Base-by-base conservation (phyloP, 2,797 vertebrate genomes). In the Aldrovandia affinis region DNA sequence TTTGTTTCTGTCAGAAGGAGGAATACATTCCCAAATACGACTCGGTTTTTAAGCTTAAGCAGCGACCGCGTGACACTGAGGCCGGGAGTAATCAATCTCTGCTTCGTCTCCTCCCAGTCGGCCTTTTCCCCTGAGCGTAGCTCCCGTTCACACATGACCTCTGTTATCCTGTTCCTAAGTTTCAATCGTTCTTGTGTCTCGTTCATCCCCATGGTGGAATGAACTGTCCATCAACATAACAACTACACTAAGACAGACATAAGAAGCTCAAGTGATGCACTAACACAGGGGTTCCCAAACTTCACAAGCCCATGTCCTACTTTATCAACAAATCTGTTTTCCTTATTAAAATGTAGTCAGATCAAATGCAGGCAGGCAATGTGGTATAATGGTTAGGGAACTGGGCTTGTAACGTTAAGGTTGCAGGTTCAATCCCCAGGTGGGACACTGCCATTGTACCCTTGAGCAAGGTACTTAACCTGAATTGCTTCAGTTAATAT, bases 51-150 rank as follows among this genome's bases (percentile, higher is more conserved):
- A 75, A 22, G 70, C 44, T 36, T 33, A 36, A 44, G 20, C 22
- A 44, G 36, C 70, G 25, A 4, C 39, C 39, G 14, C 25, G 20
- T 75, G 70, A 75, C 70, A 75, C 22, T 8, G 70, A 75, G 70
- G 70, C 28, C 6, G 22, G 70, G 39, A 75, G 70, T 75, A 44
- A 75, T 75, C 70, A 75, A 75, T 75, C 39, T 42, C 70, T 42
- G 2, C 70, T 75, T 75, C n/a, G n/a, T 75, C 70, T 75, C 5
- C 12, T 75, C 22, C 7, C 70, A 6, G 39, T 42, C 25, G 18
- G 22, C 70, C 18, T 44, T 44, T 25, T 18, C 28, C 70, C 70
- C 70, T 12, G 39, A 75, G 70, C 15, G 1, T 6, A 2, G 15
- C 33, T 18, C 22, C 70, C 44, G 70, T 25, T 75, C 70, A 25